Evolutionary conservation across 64 coral and sea anemone genomes (phyloP).

Genomic region (Acropora tenuis): DNA sequence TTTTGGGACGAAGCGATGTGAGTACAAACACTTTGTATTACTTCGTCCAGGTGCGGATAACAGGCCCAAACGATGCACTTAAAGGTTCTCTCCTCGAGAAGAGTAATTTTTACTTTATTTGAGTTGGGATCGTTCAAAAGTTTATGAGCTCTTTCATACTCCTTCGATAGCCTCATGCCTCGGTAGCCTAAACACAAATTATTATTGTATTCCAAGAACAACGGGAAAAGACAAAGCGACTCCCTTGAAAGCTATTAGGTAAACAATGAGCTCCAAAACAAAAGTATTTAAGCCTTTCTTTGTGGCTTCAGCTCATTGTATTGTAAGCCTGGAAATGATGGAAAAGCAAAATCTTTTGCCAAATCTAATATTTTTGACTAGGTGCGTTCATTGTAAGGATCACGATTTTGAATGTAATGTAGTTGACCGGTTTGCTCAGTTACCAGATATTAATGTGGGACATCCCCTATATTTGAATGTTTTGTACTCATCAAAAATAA

Average conservation of each 20-base stretch:
- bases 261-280: neutral
- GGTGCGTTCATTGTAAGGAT: no score
- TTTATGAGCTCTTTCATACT: neutral
- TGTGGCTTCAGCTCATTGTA: neutral
- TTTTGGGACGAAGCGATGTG: conserved; percentile 97
- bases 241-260: neutral
- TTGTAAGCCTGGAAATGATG: neutral
- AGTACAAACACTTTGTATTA: conserved; percentile 4
- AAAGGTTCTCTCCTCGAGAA: neutral
- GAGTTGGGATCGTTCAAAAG: no score
- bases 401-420: no score
- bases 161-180: neutral
- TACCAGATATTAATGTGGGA: no score
- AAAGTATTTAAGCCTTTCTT: neutral
- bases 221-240: neutral
- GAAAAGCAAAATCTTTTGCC: neutral
- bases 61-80: neutral
- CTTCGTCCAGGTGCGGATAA: neutral
- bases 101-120: neutral
- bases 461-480: no score
- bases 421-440: no score
- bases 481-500: no score
- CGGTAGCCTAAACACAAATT: neutral
- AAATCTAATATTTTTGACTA: no score
- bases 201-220: neutral